Base-by-base conservation (phyloP, 2,888 invertebrate species). In the Cephus rjabovi region DNA sequence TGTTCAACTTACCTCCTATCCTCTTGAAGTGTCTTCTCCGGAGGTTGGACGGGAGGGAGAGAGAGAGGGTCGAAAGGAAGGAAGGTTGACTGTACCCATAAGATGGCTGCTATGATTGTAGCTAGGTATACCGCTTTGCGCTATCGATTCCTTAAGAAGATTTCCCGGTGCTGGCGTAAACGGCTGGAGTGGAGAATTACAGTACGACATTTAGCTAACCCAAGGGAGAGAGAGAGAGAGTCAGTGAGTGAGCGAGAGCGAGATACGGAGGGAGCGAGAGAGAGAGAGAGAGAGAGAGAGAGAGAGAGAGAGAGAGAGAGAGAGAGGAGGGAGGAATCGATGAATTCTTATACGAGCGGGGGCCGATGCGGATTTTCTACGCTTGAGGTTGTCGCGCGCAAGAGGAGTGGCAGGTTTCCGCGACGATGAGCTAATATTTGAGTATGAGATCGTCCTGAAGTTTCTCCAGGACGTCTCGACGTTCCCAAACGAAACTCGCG, bases 271-370 rank as follows among this genome's bases (percentile, higher is more conserved):
- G 31, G 23, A 34, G 75, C 33, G 69, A 30, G 56, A 2, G 23
- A 9, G 56, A 56, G 56, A 23, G 56, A 23, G 9, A 9, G 23
- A 40, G 23, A 77, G n/a, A 34, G 77, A n/a, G 71, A 34, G 23
- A 34, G 75, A 35, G 69, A 40, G 77, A 74, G 75, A 74, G 74
- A 30, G 15, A 11, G 76, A 31, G 12, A 35, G 33, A 3, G 69
- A 56, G 71, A 11, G 35, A 35, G 73, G 78, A 73, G 73, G 76
- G 56, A 73, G 73, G 74, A 74, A 71, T 74, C 40, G 77, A 35
- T 79, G 79, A 73, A 79, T 71, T 70, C 75, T 70, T 79, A 78
- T 40, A n/a, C 70, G 35, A 30, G 30, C 4, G 30, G 56, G 33
- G 70, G 11, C 76, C 34, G 33, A 76, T 33, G 40, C 40, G 40